phyloP scores from a whole-genome alignment of 2,113 vertebrate genomes.

The Heteronetta atricapilla region DNA sequence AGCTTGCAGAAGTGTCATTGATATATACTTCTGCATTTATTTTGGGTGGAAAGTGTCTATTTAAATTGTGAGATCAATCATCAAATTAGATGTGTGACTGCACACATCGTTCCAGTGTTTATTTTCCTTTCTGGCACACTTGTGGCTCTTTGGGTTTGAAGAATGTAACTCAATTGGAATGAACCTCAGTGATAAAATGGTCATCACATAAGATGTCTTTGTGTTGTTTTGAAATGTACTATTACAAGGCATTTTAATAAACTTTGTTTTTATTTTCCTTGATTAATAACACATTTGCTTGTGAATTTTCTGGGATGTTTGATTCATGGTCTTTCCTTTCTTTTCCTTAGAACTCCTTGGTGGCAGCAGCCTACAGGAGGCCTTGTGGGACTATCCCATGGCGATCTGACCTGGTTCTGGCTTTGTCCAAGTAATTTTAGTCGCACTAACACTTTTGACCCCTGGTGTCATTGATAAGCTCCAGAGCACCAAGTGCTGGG shows the following conservation, averaged over 20 bases:
- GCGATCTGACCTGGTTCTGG: slow-evolving; percentile 86
- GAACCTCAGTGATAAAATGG: slow-evolving; percentile 71
- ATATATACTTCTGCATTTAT: slow-evolving; percentile 44
- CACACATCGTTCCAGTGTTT: slow-evolving; percentile 74
- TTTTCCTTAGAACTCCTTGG: slow-evolving; percentile 91
- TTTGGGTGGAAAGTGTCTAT: slow-evolving; percentile 69
- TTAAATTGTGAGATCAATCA: slow-evolving; percentile 72
- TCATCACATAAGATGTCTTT: slow-evolving; percentile 78
- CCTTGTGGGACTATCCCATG: slow-evolving; percentile 86
- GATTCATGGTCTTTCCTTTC: slow-evolving; percentile 88
- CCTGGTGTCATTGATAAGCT: slow-evolving; percentile 82
- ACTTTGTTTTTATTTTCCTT: slow-evolving; percentile 95
- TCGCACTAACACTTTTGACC: slow-evolving; percentile 80
- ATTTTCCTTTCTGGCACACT: slow-evolving; percentile 81
- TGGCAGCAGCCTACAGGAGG: slow-evolving; percentile 82
- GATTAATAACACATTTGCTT: slow-evolving; percentile 97
- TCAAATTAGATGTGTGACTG: slow-evolving; percentile 69
- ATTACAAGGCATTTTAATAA: slow-evolving; percentile 90
- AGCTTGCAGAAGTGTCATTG: slow-evolving; percentile 33
- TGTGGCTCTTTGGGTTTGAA: slow-evolving; percentile 75
- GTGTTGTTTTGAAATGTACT: slow-evolving; percentile 79
- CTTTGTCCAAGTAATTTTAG: slow-evolving; percentile 90
- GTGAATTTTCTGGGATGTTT: slow-evolving; percentile 87
- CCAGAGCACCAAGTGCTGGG: slow-evolving; percentile 70
- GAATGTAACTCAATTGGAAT: slow-evolving; percentile 73